Conservation (phyloP, 2,888 invertebrate species). For the Caenorhabditis angaria region DNA sequence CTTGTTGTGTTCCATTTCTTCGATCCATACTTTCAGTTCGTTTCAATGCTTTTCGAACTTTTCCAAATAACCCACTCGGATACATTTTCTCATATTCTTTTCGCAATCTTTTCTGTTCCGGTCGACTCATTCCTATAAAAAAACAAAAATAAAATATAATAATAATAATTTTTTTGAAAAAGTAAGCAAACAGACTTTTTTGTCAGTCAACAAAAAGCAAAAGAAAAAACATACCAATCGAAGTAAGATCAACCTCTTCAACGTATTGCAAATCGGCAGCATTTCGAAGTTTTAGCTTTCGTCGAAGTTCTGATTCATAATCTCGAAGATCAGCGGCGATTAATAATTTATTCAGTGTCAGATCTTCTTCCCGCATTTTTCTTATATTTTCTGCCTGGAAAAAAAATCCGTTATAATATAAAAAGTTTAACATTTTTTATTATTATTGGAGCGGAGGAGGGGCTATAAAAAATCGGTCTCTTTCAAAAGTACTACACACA, state of each 20-base stretch:
- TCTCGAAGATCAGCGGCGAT: slow-evolving; percentile 52
- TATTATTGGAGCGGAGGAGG: too few species aligned
- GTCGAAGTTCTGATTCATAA: slow-evolving; percentile 62
- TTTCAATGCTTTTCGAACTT: slow-evolving; percentile 57
- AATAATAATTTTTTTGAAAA: slow-evolving; percentile 8
- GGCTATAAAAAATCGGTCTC: neutral
- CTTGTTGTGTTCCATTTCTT: slow-evolving; percentile 16
- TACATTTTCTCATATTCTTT: slow-evolving; percentile 91
- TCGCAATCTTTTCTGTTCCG: slow-evolving; percentile 91
- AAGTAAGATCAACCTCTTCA: slow-evolving; percentile 87
- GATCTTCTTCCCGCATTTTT: slow-evolving; percentile 43
- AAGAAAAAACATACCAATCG: slow-evolving; percentile 80
- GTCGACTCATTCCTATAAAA: slow-evolving; percentile 65
- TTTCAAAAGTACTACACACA: neutral
- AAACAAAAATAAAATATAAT: neutral
- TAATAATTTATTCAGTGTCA: slow-evolving; percentile 49
- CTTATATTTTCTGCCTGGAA: slow-evolving; percentile 5
- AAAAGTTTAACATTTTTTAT: neutral
- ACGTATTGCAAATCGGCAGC: slow-evolving; percentile 78
- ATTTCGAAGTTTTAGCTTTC: slow-evolving; percentile 65
- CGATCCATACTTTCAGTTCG: slow-evolving; percentile 30
- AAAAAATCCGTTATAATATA: neutral
- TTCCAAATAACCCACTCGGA: slow-evolving; percentile 61
- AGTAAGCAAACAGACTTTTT: neutral
- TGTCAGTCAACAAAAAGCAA: neutral